phyloP scores from a whole-genome alignment of 2,797 vertebrate genomes.

The Enteromius anoplus region DNA sequence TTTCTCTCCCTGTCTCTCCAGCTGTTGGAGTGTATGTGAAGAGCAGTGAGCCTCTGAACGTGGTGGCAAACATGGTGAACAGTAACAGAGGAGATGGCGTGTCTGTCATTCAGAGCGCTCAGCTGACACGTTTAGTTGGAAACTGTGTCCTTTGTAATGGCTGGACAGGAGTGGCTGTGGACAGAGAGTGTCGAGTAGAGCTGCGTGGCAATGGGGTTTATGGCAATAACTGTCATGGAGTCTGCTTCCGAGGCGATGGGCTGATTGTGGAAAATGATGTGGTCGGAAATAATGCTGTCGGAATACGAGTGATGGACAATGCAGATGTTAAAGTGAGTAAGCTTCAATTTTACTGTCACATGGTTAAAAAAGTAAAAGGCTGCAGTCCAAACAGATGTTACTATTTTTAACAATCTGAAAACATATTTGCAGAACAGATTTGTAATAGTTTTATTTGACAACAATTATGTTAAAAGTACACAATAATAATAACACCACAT shows the following conservation, averaged over 20 bases:
- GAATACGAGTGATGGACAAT: constrained; percentile 81
- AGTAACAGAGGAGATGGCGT: constrained; percentile 81
- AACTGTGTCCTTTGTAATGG: constrained; percentile 89
- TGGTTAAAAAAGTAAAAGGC: neutral
- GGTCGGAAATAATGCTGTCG: constrained; percentile 83
- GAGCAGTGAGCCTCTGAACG: constrained; percentile 86
- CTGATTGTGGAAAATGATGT: constrained; percentile 87
- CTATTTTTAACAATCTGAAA: neutral
- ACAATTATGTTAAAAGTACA: too few species aligned
- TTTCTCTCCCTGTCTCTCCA: constrained; percentile 58
- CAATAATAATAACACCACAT: neutral
- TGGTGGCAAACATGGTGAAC: constrained; percentile 84
- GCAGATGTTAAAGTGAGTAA: constrained; percentile 84
- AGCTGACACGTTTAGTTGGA: constrained; percentile 82
- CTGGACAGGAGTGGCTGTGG: constrained; percentile 81
- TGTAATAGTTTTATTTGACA: neutral
- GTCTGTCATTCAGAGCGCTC: constrained; percentile 85
- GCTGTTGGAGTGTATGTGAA: constrained; percentile 90
- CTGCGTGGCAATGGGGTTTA: constrained; percentile 90
- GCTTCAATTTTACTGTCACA: neutral
- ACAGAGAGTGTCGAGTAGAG: constrained; percentile 85
- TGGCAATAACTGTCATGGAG: constrained; percentile 83
- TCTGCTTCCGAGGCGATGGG: constrained; percentile 83
- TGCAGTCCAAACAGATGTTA: neutral
- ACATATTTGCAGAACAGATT: neutral